Evolutionary conservation across 2,888 invertebrate genomes (phyloP).

Genomic region (Vandiemenella viatica): DNA sequence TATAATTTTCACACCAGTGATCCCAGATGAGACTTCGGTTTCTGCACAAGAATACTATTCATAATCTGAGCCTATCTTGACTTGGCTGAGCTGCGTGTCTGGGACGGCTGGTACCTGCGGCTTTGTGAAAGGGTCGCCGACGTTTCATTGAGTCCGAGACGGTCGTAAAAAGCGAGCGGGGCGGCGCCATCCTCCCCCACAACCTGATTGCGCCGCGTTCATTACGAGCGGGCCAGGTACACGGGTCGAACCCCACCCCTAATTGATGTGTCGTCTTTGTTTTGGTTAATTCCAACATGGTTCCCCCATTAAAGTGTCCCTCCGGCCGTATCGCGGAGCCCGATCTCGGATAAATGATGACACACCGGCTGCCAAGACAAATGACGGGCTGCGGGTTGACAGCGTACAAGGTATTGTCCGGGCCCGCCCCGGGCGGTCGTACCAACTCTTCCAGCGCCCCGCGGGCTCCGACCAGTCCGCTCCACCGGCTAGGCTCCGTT

Average conservation of each 20-base stretch:
- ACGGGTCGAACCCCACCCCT: no score
- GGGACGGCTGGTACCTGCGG: no score
- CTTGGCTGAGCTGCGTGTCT: no score
- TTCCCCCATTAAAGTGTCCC: conserved; percentile 54
- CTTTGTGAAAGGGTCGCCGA: no score
- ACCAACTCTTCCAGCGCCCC: background rate
- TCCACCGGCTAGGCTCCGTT: no score
- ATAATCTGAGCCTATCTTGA: no score
- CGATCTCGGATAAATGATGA: conserved; percentile 17
- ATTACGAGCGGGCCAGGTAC: background rate
- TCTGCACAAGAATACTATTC: no score
- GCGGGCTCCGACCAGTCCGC: background rate
- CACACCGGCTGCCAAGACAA: conserved; percentile 12
- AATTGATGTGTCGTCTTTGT: conserved; percentile 55
- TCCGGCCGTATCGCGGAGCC: conserved; percentile 34
- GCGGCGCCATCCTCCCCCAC: background rate
- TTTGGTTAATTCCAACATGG: conserved; percentile 54
- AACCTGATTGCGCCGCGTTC: background rate
- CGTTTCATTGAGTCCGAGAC: no score
- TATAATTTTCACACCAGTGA: no score
- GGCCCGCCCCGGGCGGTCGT: conserved; percentile 1
- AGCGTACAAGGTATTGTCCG: conserved; percentile 19
- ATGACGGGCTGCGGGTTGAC: conserved; percentile 16
- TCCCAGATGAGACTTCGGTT: no score
- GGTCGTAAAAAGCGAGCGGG: no score